Base-by-base conservation (phyloP, 2,113 vertebrate genomes). In the Xiphophorus hellerii region DNA sequence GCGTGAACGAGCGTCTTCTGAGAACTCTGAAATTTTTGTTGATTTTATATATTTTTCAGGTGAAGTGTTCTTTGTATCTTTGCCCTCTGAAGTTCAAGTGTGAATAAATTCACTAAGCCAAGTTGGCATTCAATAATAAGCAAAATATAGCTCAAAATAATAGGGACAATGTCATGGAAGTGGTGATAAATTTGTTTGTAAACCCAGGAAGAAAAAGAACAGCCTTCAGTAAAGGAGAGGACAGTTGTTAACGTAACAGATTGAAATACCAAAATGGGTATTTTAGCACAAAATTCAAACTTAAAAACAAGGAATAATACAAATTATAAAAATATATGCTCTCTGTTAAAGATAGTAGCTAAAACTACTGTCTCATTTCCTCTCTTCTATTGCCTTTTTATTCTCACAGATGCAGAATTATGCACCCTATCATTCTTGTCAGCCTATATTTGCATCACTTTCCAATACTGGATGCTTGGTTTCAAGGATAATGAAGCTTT, bases 401-500 rank as follows among this genome's bases (percentile, higher is more conserved):
- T 54, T 35, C 31, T 35, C 30, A 73, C 29, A 60, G 39, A 39
- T 42, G 35, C 65, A 66, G 25, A 25, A 77, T 62, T 73, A 72
- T 66, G 62, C 31, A 3, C 74, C 78, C 76, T 11, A 74, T 78
- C 69, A 33, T 70, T 35, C 63, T 25, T 74, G 78, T 88, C 83
- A 5, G 42, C 37, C 51, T 63, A 27, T 62, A 78, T 86, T 51
- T 74, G 66, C 74, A 70, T 87, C 86, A 77, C 76, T 76, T 83
- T 82, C 68, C 65, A 27, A 72, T 58, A 17, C 69, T 76, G 75
- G 85, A 77, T 81, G 80, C 81, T 86, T 82, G 77, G 73, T 84
- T 86, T 86, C 73, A 82, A 33, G 74, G 78, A 85, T 90, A 90
- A 92, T 91, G 80, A 89, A 91, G 81, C 86, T 86, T 88, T 91